A percentile compares a stretch with the other conserved stretches of the same genome.
Evolutionary conservation across 2,888 invertebrate species (phyloP).

Genomic region (Luperina testacea): DNA sequence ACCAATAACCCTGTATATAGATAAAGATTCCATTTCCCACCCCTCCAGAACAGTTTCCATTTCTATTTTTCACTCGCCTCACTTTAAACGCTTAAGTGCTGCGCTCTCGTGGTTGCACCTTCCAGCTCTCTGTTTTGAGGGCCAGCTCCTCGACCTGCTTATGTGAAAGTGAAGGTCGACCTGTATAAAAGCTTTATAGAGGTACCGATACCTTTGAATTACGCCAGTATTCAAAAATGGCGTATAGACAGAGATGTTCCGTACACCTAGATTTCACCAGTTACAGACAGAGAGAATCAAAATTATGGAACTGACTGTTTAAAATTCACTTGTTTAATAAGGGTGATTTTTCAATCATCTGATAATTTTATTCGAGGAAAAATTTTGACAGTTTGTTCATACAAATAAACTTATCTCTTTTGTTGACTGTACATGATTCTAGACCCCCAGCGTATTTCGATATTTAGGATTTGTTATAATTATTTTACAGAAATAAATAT

Average conservation of each 20-base stretch:
- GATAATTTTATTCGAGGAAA: no score
- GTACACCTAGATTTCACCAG: no score
- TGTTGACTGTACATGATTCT: not conserved
- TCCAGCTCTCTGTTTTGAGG: slow-evolving; percentile 18
- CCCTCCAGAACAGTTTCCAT: slow-evolving; percentile 6
- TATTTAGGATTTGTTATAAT: not conserved
- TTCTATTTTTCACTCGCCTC: slow-evolving; percentile 16
- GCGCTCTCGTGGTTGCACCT: slow-evolving; percentile 14
- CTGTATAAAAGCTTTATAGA: not conserved
- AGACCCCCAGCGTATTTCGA: not conserved
- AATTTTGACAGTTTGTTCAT: no score
- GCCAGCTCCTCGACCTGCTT: slow-evolving; percentile 38
- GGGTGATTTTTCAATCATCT: no score
- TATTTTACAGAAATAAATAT: not conserved
- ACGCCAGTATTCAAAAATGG: not conserved
- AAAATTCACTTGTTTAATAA: no score
- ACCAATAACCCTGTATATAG: not conserved
- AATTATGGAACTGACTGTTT: no score
- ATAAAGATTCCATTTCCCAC: not conserved
- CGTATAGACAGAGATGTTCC: not conserved
- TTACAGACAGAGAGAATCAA: not conserved
- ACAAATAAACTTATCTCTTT: no score
- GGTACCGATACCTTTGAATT: not conserved
- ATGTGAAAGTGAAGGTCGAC: slow-evolving; percentile 7
- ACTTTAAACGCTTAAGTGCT: not conserved